Evolutionary conservation across 2,113 vertebrate species (phyloP).

Genomic region (Cranoglanis bouderius): DNA sequence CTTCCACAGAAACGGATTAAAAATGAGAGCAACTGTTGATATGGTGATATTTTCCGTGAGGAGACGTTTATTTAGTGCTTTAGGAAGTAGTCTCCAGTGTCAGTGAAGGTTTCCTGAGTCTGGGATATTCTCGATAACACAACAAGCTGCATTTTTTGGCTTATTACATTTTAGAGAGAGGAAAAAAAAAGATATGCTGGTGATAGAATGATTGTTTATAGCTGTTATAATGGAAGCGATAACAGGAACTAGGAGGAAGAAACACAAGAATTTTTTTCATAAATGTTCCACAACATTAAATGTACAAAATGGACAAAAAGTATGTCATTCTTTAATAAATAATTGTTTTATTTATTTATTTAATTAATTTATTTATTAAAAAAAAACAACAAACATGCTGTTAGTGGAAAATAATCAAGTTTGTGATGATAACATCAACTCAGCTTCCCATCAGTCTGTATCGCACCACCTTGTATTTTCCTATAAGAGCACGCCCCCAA

Average conservation of each 20-base stretch:
- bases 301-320: not conserved
- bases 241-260: not conserved
- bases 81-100: not conserved
- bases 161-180: too few species aligned
- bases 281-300: not conserved
- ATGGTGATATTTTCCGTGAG: not conserved
- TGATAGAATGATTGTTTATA: not conserved
- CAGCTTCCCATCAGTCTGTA: not conserved
- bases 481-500: not conserved
- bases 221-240: not conserved
- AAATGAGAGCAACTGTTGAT: not conserved
- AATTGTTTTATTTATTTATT: too few species aligned
- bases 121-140: too few species aligned
- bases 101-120: too few species aligned
- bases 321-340: too few species aligned
- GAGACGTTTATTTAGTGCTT: too few species aligned
- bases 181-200: not conserved
- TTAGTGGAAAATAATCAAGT: not conserved
- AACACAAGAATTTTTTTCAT: not conserved
- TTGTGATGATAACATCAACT: not conserved
- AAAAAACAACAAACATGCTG: too few species aligned
- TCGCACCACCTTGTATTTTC: not conserved
- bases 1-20: not conserved
- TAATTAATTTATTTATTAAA: too few species aligned
- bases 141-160: too few species aligned